These are phyloP conservation scores for Condylura cristata DNA, from an alignment of 2,113 vertebrate species.

Conservation along the genomic window DNA sequence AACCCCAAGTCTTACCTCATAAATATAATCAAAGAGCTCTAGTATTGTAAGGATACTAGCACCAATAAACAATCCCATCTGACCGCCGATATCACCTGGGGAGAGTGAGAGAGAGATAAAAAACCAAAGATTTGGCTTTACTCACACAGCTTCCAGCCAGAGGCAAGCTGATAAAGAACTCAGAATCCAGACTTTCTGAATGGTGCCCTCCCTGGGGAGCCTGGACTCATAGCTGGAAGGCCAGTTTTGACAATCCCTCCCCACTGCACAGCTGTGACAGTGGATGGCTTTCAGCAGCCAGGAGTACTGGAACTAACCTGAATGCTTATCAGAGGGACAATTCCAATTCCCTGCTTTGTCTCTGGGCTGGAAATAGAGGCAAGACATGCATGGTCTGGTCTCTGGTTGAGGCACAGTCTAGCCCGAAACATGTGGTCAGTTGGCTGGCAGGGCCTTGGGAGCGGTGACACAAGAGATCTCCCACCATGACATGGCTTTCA, in stretches of 20 bases:
- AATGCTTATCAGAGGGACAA: not conserved
- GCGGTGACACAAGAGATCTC: not conserved
- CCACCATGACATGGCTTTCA: not conserved
- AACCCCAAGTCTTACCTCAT: conserved; percentile 90
- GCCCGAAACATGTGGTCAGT: not conserved
- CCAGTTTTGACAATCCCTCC: not conserved
- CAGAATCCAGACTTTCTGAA: not conserved
- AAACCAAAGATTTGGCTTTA: conserved; percentile 26
- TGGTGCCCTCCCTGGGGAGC: fast-evolving
- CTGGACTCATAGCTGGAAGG: not conserved
- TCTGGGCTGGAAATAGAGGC: not conserved
- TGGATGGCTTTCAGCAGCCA: not conserved
- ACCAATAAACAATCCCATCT: conserved; percentile 99
- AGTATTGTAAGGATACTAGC: conserved; percentile 99
- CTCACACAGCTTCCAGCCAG: not conserved
- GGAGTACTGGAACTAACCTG: not conserved
- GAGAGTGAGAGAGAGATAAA: conserved; percentile 53
- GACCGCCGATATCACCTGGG: conserved; percentile 97
- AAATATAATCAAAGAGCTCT: conserved; percentile 98
- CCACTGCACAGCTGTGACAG: not conserved
- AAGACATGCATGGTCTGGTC: not conserved
- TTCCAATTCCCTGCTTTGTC: not conserved
- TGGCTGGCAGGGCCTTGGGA: not conserved
- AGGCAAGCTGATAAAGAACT: fast-evolving
- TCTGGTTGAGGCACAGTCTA: not conserved